Base-by-base conservation (phyloP, 2,113 vertebrate genomes). In the Junco hyemalis region DNA sequence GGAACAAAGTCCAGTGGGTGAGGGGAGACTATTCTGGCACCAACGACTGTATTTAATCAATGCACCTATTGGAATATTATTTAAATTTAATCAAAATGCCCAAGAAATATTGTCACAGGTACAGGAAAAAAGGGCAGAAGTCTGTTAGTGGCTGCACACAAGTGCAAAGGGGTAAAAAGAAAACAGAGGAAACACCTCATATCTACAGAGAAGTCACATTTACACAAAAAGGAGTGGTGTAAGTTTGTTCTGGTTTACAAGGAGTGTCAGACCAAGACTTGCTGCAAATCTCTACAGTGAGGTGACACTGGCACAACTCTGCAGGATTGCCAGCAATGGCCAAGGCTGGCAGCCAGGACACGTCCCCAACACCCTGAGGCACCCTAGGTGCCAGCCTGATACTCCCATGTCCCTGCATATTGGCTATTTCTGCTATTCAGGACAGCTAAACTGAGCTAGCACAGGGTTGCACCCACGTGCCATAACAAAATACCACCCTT, bases 51-150 rank as follows among this genome's bases (percentile, higher is more conserved):
- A 40, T 16, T 85, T 51, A 69, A 81, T 70, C 47, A 29, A 71
- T 35, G 12, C 7, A 60, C 5, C 29, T 14, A 60, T 40, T 0
- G 0, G 45, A 17, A 29, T 19, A 60, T 60, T 0, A 1, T 35
- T 21, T 26, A 31, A 40, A 65, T 24, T 65, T 42, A 70, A 86
- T 63, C 56, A 71, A 87, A 91, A 86, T 5, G 16, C 42, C 13
- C 7, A 69, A 63, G 24, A 24, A 50, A 8, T 13, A 14, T 36
- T 2, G 2, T 12, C 66, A 66, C 29, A 63, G 33, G 21, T 18
- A 36, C 1, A 9, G 26, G 29, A 0, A 33, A n/a, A 51, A 56
- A 50, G 7, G 11, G 33, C 26, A 50, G 42, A 18, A 36, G 28
- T 38, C 25, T 38, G 3, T 15, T 78, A 11, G 28, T 53, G 22